phyloP scores from a whole-genome alignment of 2,797 vertebrate genomes.

The Salmo trutta region DNA sequence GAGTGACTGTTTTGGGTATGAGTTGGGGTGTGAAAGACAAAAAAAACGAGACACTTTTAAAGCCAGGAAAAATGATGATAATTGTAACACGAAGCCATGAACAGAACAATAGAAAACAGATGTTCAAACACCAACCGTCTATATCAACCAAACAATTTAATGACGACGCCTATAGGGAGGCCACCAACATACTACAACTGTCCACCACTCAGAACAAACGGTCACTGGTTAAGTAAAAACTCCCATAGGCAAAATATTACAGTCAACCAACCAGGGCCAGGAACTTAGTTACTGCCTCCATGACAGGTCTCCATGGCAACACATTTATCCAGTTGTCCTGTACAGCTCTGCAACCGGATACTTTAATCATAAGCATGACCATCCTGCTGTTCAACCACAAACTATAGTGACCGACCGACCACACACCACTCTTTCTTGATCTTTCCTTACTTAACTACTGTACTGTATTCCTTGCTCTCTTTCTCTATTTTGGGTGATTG shows the following conservation, averaged over 20 bases:
- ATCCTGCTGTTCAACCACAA: conserved; percentile 50
- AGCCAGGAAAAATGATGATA: conserved; percentile 38
- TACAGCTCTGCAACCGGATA: conserved; percentile 17
- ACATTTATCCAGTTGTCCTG: conserved; percentile 16
- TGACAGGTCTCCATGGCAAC: conserved; percentile 16
- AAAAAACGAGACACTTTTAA: conserved; percentile 62
- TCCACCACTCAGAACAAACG: conserved; percentile 7
- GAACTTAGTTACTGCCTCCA: conserved; percentile 6
- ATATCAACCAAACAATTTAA: background rate
- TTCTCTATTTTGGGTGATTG: conserved; percentile 88
- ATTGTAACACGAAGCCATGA: conserved; percentile 3
- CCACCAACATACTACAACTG: background rate
- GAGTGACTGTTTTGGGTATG: conserved; percentile 45
- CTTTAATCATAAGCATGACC: conserved; percentile 65
- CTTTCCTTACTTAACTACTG: conserved; percentile 5
- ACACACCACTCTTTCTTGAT: conserved; percentile 45
- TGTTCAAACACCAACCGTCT: background rate
- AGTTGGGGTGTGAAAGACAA: conserved; percentile 49
- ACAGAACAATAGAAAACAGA: conserved; percentile 5
- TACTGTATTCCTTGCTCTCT: conserved; percentile 57
- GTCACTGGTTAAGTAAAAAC: background rate
- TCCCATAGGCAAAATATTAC: conserved; percentile 3
- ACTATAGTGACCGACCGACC: conserved; percentile 5
- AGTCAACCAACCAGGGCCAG: background rate
- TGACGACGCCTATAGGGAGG: background rate